Conservation (phyloP, 2,888 invertebrate genomes). For the Halictus ligatus region DNA sequence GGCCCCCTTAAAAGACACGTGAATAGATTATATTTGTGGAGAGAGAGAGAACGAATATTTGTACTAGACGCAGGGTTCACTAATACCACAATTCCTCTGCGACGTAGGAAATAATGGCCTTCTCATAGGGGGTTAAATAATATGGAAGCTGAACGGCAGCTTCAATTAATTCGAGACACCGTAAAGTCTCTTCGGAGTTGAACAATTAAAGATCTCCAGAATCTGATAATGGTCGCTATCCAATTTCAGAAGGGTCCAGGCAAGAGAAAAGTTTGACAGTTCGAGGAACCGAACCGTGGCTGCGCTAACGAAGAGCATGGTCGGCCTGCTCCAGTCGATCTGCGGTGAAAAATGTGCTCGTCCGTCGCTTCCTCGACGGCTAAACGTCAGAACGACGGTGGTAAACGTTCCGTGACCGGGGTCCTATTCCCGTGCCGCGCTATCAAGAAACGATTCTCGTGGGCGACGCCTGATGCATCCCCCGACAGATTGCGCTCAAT, state of each 20-base stretch:
- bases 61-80: too few relatives aligned
- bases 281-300: neutral
- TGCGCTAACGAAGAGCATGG: neutral
- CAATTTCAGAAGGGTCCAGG: neutral
- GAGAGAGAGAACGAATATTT: too few relatives aligned
- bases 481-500: conserved; percentile 65
- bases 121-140: too few relatives aligned
- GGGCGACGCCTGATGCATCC: conserved; percentile 56
- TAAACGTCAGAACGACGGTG: conserved; percentile 10
- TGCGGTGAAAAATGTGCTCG: conserved; percentile 12
- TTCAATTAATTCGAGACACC: neutral
- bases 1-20: too few relatives aligned
- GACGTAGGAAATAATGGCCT: too few relatives aligned
- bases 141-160: neutral
- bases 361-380: neutral
- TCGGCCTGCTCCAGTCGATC: neutral
- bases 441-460: conserved; percentile 55
- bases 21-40: too few relatives aligned
- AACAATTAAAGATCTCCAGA: neutral
- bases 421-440: conserved; percentile 11
- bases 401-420: conserved; percentile 10
- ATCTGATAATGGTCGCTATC: neutral
- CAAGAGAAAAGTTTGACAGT: neutral
- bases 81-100: too few relatives aligned
- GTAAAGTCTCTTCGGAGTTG: neutral